A percentile compares a stretch with the other conserved stretches of the same genome.
Evolutionary conservation across 2,888 invertebrate species (phyloP).

Genomic region (Furcula furcula): DNA sequence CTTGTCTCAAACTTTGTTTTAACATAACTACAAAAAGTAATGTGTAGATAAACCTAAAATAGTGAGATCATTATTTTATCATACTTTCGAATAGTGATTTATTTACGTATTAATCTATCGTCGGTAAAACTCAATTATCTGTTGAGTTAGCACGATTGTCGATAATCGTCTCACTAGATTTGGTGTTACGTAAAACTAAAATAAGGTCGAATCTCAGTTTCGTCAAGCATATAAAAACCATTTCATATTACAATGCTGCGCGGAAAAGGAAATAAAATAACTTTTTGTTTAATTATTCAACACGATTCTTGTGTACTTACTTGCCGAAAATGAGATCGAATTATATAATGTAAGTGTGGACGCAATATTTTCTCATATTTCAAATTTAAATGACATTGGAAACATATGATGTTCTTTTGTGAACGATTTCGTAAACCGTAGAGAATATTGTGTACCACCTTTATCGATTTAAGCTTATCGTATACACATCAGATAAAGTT

Average conservation of each 20-base stretch:
- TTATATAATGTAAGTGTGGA: slow-evolving; percentile 13
- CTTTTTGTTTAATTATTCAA: not conserved
- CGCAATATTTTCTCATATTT: slow-evolving; percentile 23
- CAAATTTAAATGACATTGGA: slow-evolving; percentile 7
- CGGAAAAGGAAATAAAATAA: slow-evolving; percentile 1
- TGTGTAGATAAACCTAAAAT: not conserved
- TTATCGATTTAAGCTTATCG: slow-evolving; percentile 34
- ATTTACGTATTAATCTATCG: no score
- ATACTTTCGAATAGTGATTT: no score
- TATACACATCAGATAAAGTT: slow-evolving; percentile 34
- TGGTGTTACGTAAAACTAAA: slow-evolving; percentile 19
- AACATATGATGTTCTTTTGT: slow-evolving; percentile 7
- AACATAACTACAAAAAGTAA: not conserved
- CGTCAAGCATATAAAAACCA: slow-evolving; percentile 10
- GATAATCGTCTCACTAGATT: slow-evolving; percentile 17
- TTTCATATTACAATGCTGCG: not conserved
- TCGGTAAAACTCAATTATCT: no score
- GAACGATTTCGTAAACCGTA: slow-evolving; percentile 13
- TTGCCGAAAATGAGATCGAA: slow-evolving; percentile 20
- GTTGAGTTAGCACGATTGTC: slow-evolving; percentile 6
- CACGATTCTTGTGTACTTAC: not conserved
- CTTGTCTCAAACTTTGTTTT: not conserved
- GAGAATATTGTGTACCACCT: slow-evolving; percentile 31
- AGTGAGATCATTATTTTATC: not conserved
- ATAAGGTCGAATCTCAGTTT: slow-evolving; percentile 22